A percentile compares a stretch with the other conserved stretches of the same genome.
Evolutionary conservation across 1,140 invertebrate species (phyloP).

Genomic region (Hyphantria cunea): DNA sequence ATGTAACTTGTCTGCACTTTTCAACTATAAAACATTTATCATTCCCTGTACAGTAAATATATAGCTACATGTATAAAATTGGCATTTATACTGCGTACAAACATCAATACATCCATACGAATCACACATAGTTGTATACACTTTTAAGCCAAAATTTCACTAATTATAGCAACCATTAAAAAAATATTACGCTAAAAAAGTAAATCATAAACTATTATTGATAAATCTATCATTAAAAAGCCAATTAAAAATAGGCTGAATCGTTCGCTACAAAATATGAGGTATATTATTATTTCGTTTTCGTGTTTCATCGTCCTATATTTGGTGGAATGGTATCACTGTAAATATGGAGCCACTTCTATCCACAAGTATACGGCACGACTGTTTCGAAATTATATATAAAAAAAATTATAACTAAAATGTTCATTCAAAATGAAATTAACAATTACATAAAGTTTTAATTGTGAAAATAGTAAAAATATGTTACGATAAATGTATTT

Average conservation of each 20-base stretch:
- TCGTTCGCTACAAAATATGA: conserved; percentile 71
- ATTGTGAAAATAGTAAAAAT: too few species aligned
- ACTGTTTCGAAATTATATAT: conserved; percentile 10
- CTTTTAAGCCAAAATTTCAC: conserved; percentile 16
- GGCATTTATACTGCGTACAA: conserved; percentile 37
- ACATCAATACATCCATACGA: conserved; percentile 35
- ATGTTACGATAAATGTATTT: too few species aligned
- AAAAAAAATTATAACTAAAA: too few species aligned
- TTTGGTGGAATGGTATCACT: conserved; percentile 39
- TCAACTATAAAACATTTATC: conserved; percentile 6
- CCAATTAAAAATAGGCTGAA: conserved; percentile 54
- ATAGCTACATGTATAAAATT: conserved; percentile 43
- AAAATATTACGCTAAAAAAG: conserved; percentile 26
- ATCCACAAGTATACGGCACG: conserved; percentile 8
- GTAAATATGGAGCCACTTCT: conserved; percentile 11
- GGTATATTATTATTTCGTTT: conserved; percentile 59
- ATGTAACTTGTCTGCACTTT: not conserved
- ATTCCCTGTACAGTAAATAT: conserved; percentile 31
- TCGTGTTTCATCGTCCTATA: conserved; percentile 15
- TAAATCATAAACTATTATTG: conserved; percentile 24
- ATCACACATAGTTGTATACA: conserved; percentile 20
- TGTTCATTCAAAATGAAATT: too few species aligned
- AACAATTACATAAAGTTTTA: too few species aligned
- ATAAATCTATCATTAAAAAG: conserved; percentile 35
- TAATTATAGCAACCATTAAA: conserved; percentile 16